These are phyloP conservation scores for Hydropotes inermis DNA, from an alignment of 2,113 vertebrate species.

Conservation along the genomic window DNA sequence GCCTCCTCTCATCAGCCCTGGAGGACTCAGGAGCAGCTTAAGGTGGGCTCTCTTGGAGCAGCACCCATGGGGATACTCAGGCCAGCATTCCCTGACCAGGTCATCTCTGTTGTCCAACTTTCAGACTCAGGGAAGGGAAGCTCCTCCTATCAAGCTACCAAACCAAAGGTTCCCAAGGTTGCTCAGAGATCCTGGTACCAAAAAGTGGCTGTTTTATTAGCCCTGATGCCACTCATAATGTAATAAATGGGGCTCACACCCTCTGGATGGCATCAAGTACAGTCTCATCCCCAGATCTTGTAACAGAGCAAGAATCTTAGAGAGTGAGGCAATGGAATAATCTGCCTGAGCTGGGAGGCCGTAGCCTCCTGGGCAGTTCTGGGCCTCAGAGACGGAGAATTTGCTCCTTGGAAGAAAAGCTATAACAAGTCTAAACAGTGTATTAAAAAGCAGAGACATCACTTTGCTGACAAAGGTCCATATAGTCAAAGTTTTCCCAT, in stretches of 20 bases:
- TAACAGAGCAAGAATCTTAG: not conserved
- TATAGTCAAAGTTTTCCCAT: not conserved
- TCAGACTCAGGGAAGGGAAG: not conserved
- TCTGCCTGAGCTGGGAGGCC: too few relatives aligned
- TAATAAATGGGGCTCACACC: not conserved
- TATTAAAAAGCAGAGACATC: not conserved
- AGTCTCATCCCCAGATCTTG: not conserved
- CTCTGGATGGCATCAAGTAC: not conserved
- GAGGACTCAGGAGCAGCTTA: not conserved
- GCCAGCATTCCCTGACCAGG: not conserved
- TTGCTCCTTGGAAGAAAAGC: not conserved
- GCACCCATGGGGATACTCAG: not conserved
- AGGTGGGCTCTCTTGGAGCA: not conserved
- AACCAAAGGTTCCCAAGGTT: not conserved
- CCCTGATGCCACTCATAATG: not conserved
- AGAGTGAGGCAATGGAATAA: not conserved
- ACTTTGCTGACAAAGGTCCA: not conserved
- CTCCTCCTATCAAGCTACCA: not conserved
- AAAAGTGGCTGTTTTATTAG: not conserved
- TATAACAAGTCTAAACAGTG: not conserved
- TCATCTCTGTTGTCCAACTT: not conserved
- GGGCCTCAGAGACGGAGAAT: not conserved
- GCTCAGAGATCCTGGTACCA: not conserved
- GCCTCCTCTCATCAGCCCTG: not conserved
- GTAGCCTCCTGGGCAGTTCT: not conserved